Conservation (phyloP, 2,113 vertebrate genomes). For the Platichthys flesus region DNA sequence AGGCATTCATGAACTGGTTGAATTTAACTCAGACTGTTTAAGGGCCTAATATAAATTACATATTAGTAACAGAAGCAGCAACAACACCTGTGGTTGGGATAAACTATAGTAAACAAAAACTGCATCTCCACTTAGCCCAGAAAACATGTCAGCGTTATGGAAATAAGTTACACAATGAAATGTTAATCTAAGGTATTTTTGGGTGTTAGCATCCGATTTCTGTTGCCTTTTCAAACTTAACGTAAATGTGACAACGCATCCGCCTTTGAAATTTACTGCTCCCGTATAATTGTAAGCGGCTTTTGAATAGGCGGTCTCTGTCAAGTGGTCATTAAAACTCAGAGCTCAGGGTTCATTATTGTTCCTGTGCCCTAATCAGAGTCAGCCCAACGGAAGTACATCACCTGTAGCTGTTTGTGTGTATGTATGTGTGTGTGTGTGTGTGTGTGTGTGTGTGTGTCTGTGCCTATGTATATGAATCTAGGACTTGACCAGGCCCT, state of each 20-base stretch:
- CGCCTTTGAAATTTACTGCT: slow-evolving; percentile 69
- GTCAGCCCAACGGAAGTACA: slow-evolving; percentile 64
- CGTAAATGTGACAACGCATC: slow-evolving; percentile 41
- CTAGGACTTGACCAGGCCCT: slow-evolving; percentile 45
- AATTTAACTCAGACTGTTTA: neutral
- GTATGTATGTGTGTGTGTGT: slow-evolving; percentile 6
- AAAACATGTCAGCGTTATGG: slow-evolving; percentile 1
- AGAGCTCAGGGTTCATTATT: slow-evolving; percentile 72
- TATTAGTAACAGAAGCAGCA: neutral
- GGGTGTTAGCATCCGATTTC: slow-evolving; percentile 15
- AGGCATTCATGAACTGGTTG: neutral
- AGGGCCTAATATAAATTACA: neutral
- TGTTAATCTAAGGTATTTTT: slow-evolving; percentile 27
- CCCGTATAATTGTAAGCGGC: slow-evolving; percentile 59
- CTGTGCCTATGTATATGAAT: slow-evolving; percentile 17
- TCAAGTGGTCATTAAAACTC: slow-evolving; percentile 71
- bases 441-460: slow-evolving; percentile 1
- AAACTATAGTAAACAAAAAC: neutral
- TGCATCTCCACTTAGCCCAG: neutral
- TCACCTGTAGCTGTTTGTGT: slow-evolving; percentile 58
- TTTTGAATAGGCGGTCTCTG: slow-evolving; percentile 59
- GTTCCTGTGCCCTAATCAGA: slow-evolving; percentile 66
- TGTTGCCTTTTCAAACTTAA: slow-evolving; percentile 41
- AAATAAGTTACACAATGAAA: slow-evolving; percentile 11
- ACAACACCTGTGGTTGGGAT: neutral